Base-by-base conservation (phyloP, 2,888 invertebrate species). In the Luperina testacea region DNA sequence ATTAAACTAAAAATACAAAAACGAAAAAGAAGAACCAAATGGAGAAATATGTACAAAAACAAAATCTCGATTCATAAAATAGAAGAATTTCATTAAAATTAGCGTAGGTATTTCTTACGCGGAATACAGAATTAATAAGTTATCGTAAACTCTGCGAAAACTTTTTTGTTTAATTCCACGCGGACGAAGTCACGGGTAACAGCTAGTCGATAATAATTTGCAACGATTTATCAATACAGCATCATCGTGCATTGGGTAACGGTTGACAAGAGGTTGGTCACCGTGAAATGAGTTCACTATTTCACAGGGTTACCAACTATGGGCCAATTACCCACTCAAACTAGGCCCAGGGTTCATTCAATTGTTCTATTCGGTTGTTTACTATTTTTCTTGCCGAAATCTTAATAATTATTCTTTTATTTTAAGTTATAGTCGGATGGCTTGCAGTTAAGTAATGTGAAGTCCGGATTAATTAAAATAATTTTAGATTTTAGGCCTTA, bases 251-350 rank as follows among this genome's bases (percentile, higher is more conserved):
- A 65, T 86, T 88, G 42, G 72, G 88, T 78, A 90, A 91, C 75
- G 72, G 65, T 72, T 53, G 81, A 63, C 72, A 72, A 76, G 76
- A 78, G 78, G 80, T 82, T 78, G 85, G 77, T 48, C 81, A 90
- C 90, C 91, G 91, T 91, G 92, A 91, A 91, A 91, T 91, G 84
- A 87, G 81, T 72, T 77, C 70, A 86, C 80, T 73, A 82, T 88
- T 88, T 88, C 89, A 84, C 74, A 84, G 78, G 78, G 76, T 85
- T 86, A 81, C 88, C 83, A 85, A 88, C 84, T 77, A 77, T 83
- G 81, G 63, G 74, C 61, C 75, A 88, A 88, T 87, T 86, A 80
- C 64, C 75, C 73, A 83, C 86, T 87, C 74, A 81, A 75, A 83
- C 45, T 71, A 72, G 74, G 76, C 72, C 61, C 73, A 63, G 72